Evolutionary conservation across 2,113 vertebrate species (phyloP), one percentile per base, ranked within the genome.

Genomic region (Clarias macrocephalus): DNA sequence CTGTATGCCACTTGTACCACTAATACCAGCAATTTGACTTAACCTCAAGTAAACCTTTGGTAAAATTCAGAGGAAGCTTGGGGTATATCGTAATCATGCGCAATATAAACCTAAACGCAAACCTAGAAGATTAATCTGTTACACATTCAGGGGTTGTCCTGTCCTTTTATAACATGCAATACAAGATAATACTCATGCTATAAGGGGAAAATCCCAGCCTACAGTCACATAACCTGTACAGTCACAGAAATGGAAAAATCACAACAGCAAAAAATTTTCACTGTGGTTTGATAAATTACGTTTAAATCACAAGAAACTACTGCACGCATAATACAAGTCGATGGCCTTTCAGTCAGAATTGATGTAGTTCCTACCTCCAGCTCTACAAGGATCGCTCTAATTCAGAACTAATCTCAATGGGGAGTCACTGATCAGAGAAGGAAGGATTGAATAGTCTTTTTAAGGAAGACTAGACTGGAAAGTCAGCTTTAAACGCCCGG

Each of bases 321-420:
- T 63, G 21, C 25, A 66, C 79, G 59, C 28, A 28, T 21, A 57
- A 28, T 37, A 68, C 15, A 85, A 65, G 33, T 54, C 62, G 42
- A 54, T 11, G 18, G 12, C 16, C 30, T 54, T n/a, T 30, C 28
- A 62, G 65, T 81, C 59, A 59, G 9, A 81, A 82, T 30, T 48
- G 42, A 48, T 25, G 12, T 3, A 57, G 42, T 28, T 42, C 76
- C 19, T 37, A 73, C 57, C 37, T 72, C 28, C 70, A 28, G 70
- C 54, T 52, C 23, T 63, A 59, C 18, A 60, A 76, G 56, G 10
- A 52, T 21, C 1, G 21, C n/a, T 37, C 54, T 37, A 76, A 73
- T 70, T 42, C 83, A 57, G 65, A 88, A 85, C 75, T 72, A 73
- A 84, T 75, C 87, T 77, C 42, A 42, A 42, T 42, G 5, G 42